Evolutionary conservation across 2,888 invertebrate genomes (phyloP).

Genomic region (Eudemis profundana): DNA sequence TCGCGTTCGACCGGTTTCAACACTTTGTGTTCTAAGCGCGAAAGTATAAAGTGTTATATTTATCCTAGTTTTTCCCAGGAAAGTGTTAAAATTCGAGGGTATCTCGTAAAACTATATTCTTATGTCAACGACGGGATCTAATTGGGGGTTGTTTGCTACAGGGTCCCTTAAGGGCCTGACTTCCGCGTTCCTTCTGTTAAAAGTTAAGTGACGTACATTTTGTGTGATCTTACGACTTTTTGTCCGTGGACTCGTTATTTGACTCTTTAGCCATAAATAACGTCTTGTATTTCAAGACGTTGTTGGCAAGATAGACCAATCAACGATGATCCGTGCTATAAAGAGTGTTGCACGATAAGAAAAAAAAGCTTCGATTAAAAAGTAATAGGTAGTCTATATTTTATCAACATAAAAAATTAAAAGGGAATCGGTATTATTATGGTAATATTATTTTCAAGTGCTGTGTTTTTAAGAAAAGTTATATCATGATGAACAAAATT

Average conservation of each 20-base stretch:
- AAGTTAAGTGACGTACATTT: background rate
- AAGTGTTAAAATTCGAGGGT: slow-evolving; percentile 7
- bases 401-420: too few species aligned
- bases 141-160: slow-evolving; percentile 1
- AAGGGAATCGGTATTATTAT: too few species aligned
- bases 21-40: too few species aligned
- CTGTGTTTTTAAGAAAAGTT: too few species aligned
- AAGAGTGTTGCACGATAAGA: too few species aligned
- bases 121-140: background rate
- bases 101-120: slow-evolving; percentile 9
- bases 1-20: too few species aligned
- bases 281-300: background rate
- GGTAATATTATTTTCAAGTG: too few species aligned
- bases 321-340: too few species aligned
- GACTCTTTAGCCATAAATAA: background rate
- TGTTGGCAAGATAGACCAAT: background rate
- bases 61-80: background rate
- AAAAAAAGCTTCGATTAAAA: too few species aligned
- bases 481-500: too few species aligned
- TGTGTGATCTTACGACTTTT: background rate
- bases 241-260: background rate
- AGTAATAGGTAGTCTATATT: too few species aligned
- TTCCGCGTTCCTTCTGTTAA: background rate
- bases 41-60: too few species aligned
- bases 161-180: slow-evolving; percentile 2